phyloP scores from a whole-genome alignment of 92 coral and sea anemone species.

The Epizoanthus ramosus region DNA sequence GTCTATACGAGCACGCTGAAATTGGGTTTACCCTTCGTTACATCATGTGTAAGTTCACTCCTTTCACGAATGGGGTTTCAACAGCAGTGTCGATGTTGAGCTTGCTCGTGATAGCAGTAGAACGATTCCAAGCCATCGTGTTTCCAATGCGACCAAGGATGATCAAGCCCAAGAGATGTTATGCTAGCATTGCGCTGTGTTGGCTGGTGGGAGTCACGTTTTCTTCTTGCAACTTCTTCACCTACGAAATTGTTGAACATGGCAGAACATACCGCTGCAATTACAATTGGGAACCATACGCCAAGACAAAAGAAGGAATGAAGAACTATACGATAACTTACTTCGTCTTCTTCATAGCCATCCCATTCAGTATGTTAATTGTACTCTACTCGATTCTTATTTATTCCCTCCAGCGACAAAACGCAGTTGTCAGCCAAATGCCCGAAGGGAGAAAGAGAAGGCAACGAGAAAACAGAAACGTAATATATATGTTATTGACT shows the following conservation, averaged over 20 bases:
- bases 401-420: slow-evolving; percentile 13
- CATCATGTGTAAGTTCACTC: slow-evolving; percentile 32
- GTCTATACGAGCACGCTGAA: background rate
- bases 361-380: background rate
- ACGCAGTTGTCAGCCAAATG: slow-evolving; percentile 1
- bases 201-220: slow-evolving; percentile 2
- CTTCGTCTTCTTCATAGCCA: slow-evolving; percentile 17
- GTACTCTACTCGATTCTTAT: slow-evolving; percentile 7
- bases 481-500: slow-evolving; percentile 22
- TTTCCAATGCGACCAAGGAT: background rate
- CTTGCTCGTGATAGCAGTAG: slow-evolving; percentile 8
- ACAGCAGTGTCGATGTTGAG: slow-evolving; percentile 31
- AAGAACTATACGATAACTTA: slow-evolving; percentile 10
- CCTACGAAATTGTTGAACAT: background rate
- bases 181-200: background rate
- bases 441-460: slow-evolving; percentile 23
- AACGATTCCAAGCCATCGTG: slow-evolving; percentile 31
- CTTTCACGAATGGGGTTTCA: slow-evolving; percentile 22
- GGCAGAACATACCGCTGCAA: background rate
- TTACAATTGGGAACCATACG: slow-evolving; percentile 6
- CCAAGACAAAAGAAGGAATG: background rate
- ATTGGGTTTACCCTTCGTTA: background rate
- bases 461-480: slow-evolving; percentile 24
- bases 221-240: slow-evolving; percentile 12
- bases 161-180: background rate